These are phyloP conservation scores for Eulemur coronatus DNA, from an alignment of 2,797 vertebrate species.

Conservation along the genomic window DNA sequence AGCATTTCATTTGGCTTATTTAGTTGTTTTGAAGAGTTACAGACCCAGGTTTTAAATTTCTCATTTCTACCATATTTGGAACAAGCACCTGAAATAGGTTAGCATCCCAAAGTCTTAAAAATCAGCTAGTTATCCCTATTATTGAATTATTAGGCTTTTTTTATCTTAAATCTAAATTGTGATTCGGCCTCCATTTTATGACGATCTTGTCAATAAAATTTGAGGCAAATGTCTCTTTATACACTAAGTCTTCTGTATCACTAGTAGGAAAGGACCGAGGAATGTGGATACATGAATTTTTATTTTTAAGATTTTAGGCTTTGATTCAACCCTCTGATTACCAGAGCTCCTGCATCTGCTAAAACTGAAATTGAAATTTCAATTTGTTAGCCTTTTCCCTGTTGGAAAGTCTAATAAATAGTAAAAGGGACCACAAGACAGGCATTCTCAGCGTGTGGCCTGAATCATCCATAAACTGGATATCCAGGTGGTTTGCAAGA, in stretches of 20 bases:
- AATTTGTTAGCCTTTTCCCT: constrained; percentile 47
- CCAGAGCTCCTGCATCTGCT: constrained; percentile 55
- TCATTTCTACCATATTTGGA: neutral
- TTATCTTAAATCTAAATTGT: neutral
- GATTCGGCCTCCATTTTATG: neutral
- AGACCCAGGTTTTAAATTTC: neutral
- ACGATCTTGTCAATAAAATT: neutral
- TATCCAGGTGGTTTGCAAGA: constrained; percentile 69
- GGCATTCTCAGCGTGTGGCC: constrained; percentile 30
- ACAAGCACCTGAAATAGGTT: neutral
- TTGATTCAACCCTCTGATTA: constrained; percentile 62
- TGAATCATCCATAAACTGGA: neutral
- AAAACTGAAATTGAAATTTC: constrained; percentile 55
- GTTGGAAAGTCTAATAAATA: constrained; percentile 60
- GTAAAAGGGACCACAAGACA: constrained; percentile 49
- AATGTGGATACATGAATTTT: constrained; percentile 75
- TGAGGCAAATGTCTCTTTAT: neutral
- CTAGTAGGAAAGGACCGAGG: constrained; percentile 62
- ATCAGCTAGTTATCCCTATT: neutral
- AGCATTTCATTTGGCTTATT: neutral
- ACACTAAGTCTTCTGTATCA: neutral
- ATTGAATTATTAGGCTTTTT: neutral
- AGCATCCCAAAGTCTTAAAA: neutral
- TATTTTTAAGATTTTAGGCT: constrained; percentile 62
- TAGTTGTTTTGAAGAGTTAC: neutral